Evolutionary conservation across 2,113 vertebrate species (phyloP).

Genomic region (Zosterops pallidus): DNA sequence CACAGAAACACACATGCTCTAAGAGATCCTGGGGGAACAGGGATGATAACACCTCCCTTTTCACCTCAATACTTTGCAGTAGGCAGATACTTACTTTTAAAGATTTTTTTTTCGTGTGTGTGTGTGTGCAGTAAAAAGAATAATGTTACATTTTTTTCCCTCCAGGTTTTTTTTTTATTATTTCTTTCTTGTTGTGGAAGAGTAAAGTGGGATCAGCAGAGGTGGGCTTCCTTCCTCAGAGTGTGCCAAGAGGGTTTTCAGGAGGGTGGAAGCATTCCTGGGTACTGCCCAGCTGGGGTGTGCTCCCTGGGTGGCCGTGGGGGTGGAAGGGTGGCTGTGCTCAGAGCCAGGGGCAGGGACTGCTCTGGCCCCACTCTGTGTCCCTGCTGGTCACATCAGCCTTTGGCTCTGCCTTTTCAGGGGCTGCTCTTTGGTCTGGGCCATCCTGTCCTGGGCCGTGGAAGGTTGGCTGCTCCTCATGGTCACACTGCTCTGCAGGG

Average conservation of each 20-base stretch:
- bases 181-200: slow-evolving; percentile 2
- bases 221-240: neutral
- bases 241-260: neutral
- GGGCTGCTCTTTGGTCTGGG: neutral
- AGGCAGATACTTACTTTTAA: neutral
- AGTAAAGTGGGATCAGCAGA: neutral
- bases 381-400: neutral
- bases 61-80: neutral
- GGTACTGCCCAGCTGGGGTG: accelerated
- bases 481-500: neutral
- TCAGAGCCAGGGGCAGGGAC: neutral
- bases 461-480: accelerated
- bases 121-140: neutral
- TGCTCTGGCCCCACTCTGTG: accelerated
- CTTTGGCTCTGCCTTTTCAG: neutral
- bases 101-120: neutral
- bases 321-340: neutral
- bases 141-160: neutral
- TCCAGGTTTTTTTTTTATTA: neutral
- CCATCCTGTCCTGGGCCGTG: neutral
- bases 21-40: neutral
- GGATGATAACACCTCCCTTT: neutral
- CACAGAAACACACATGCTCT: neutral
- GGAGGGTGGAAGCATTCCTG: neutral
- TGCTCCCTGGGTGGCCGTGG: accelerated